Evolutionary conservation across 1,140 invertebrate species (phyloP).

Genomic region (Vanessa tameamea): DNA sequence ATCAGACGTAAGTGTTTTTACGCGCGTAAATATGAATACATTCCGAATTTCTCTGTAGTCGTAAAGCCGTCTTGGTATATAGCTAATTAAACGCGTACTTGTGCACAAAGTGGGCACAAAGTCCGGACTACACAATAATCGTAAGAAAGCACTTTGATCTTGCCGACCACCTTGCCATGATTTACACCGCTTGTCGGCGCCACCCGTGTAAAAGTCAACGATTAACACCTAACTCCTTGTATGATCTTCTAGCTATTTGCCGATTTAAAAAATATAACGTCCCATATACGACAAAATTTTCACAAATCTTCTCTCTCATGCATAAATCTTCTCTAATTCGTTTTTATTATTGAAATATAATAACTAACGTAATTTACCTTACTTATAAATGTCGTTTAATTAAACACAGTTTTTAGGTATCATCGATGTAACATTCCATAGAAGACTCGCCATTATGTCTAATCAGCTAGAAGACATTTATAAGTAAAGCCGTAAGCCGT

Average conservation of each 20-base stretch:
- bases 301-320: no score
- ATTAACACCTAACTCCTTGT: background rate
- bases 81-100: slow-evolving; percentile 25
- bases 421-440: no score
- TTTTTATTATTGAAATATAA: no score
- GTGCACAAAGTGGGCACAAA: slow-evolving; percentile 26
- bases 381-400: no score
- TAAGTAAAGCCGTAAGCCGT: no score
- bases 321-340: no score
- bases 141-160: slow-evolving; percentile 27
- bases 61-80: background rate
- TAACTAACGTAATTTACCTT: no score
- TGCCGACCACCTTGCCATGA: slow-evolving; percentile 14
- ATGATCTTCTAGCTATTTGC: background rate
- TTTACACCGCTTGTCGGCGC: slow-evolving; percentile 23
- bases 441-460: no score
- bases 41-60: slow-evolving; percentile 20
- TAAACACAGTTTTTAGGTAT: no score
- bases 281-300: no score
- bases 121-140: slow-evolving; percentile 15
- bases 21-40: background rate
- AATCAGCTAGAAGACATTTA: no score
- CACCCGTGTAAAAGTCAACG: background rate
- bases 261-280: background rate
- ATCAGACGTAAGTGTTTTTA: background rate